Base-by-base conservation (phyloP, 2,797 vertebrate species). In the Urosaurus nigricauda region DNA sequence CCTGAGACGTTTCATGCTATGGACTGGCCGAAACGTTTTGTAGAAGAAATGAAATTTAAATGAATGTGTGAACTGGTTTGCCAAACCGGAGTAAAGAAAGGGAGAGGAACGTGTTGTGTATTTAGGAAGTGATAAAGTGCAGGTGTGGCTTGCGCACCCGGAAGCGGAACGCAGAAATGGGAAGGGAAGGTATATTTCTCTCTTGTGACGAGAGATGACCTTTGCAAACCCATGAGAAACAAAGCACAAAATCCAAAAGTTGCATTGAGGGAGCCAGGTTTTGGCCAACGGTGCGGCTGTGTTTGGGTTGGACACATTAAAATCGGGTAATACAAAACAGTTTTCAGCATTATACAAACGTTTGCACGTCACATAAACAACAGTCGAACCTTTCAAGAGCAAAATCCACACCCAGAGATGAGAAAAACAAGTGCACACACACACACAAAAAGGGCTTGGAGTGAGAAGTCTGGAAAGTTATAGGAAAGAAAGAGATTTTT, bases 211-310 rank as follows among this genome's bases (percentile, higher is more conserved):
- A 43, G 26, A 8, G 24, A 37, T 35, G 37, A 51, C 47, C 17
- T 5, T 37, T 37, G n/a, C 70, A 4, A 17, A 19, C 17, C 16
- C 1, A 8, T 37, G 14, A 17, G n/a, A 37, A n/a, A 74, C 2
- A 73, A 43, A 43, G 43, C 43, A n/a, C 37, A 21, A n/a, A 40
- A 11, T 9, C 24, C 26, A 13, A 71, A 35, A n/a, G 4, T 12
- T 5, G 13, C 2, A 71, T 11, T n/a, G 35, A 4, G 4, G 70
- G 3, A 2, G 17, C 6, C 21, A 8, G 1, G 40, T 4, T 4
- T 43, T 26, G 8, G 24, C 37, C 21, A 40, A 29, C 6, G 0
- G 58, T 43, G 16, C 9, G 40, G 74, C 9, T 14, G 26, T 32
- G 6, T 26, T 9, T 78, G 47, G 40, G 14, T 17, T 58, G 73